Percentiles rank a stretch among this genome's conserved stretches.
phyloP scores from a whole-genome alignment of 2,888 invertebrate species.

The Chloroclysta siterata region DNA sequence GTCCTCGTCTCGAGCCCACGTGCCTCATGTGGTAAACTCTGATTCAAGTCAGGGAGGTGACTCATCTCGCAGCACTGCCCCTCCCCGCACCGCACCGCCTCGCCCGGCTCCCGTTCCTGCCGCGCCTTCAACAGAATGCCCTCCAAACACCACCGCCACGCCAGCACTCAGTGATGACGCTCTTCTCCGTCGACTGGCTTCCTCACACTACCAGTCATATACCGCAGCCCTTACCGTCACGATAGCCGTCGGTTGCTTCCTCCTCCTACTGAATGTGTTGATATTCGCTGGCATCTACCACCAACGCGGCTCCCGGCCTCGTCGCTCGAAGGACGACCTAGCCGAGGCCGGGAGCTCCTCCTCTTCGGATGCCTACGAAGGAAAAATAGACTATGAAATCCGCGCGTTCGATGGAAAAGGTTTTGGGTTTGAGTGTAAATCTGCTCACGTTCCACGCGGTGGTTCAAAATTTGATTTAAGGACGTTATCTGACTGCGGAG shows the following conservation, averaged over 20 bases:
- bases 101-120: conserved; percentile 71
- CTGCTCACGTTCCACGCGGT: conserved; percentile 81
- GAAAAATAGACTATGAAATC: conserved; percentile 82
- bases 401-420: conserved; percentile 83
- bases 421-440: conserved; percentile 84
- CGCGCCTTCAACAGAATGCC: conserved; percentile 89
- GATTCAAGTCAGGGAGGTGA: conserved; percentile 62
- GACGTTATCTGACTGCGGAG: conserved; percentile 82
- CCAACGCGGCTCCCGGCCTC: conserved; percentile 89
- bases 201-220: conserved; percentile 94
- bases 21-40: conserved; percentile 82
- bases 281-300: conserved; percentile 96
- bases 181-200: conserved; percentile 90
- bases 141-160: conserved; percentile 85
- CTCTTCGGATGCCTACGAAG: conserved; percentile 86
- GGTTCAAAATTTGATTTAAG: conserved; percentile 79
- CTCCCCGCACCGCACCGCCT: conserved; percentile 76
- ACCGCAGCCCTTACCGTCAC: conserved; percentile 95
- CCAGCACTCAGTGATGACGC: conserved; percentile 87
- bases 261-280: conserved; percentile 91
- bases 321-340: conserved; percentile 91
- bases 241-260: conserved; percentile 93
- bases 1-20: conserved; percentile 87
- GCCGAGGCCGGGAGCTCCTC: conserved; percentile 90
- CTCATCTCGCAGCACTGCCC: conserved; percentile 63